phyloP scores from a whole-genome alignment of 2,797 vertebrate genomes.

The Pterois miles region DNA sequence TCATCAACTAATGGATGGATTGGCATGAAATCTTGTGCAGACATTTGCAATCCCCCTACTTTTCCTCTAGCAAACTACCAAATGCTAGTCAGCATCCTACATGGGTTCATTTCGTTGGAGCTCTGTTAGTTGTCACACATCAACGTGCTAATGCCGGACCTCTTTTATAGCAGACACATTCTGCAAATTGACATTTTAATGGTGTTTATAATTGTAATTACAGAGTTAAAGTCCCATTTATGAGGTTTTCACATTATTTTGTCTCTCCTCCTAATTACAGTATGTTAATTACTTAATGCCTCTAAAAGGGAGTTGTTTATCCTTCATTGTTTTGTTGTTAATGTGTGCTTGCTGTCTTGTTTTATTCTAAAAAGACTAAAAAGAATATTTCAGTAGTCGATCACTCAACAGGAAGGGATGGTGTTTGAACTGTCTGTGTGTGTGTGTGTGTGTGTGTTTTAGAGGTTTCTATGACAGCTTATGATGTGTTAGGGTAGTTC shows the following conservation, averaged over 20 bases:
- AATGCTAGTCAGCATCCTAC: not conserved
- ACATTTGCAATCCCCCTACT: not conserved
- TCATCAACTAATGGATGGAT: not conserved
- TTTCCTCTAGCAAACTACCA: not conserved
- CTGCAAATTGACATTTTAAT: constrained; percentile 9
- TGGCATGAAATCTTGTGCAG: not conserved
- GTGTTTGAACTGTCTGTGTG: not conserved
- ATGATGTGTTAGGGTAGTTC: no score
- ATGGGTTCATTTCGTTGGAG: not conserved
- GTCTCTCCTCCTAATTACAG: constrained; percentile 5
- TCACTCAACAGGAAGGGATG: not conserved
- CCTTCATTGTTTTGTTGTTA: constrained; percentile 1
- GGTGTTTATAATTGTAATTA: constrained; percentile 17
- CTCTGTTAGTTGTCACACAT: not conserved
- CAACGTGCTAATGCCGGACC: not conserved
- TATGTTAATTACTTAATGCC: constrained; percentile 18
- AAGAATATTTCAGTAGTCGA: not conserved
- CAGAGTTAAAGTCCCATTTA: not conserved
- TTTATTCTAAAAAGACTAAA: not conserved
- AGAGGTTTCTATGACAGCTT: no score
- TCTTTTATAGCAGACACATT: not conserved
- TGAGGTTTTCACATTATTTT: constrained; percentile 3
- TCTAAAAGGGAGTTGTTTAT: constrained; percentile 10
- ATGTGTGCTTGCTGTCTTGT: not conserved
- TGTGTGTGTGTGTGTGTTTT: not conserved